Evolutionary conservation across 92 coral and sea anemone species (phyloP), one percentile per base, ranked within the genome.

Genomic region (Pocillopora grandis): DNA sequence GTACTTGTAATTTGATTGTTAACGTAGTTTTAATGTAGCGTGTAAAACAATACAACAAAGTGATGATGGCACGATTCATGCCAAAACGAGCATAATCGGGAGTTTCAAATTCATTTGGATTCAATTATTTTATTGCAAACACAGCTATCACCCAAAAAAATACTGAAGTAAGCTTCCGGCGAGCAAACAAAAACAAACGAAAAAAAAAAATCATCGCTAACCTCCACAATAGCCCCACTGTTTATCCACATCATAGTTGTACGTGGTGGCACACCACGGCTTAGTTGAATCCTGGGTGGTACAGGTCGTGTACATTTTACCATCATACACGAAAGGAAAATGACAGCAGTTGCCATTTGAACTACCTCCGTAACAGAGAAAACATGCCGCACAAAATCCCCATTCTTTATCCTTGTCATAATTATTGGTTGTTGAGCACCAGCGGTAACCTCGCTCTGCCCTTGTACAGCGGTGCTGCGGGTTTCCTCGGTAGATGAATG

Each of bases 351-450:
- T 89, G 4, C 95, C 95, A 63, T 87, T 86, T 5, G 98, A 91
- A 35, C 81, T 93, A 7, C 97, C 97, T 20, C 88, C 83, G 36
- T 65, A 84, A 20, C 73, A 66, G 60, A 84, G 37, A 84, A 66
- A 84, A 64, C 88, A 84, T 20, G 23, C 19, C 21, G 92, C 89
- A 78, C 99, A 96, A 75, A 92, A 94, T 64, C 99, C 99, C 99
- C 99, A 96, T 64, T 94, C 90, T 18, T 91, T 84, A 80, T 96
- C 98, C 21, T 87, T 84, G 87, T 96, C 99, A 69, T 92, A 96
- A 79, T 89, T 71, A 0, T 62, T 73, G 16, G 97, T 87, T 35
- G 98, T 96, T 17, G 97, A 88, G 65, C 99, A 96, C 99, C 99
- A 96, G 55, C 97, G 89, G 75, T 75, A 90, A 61, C 86, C 87